Conservation (phyloP, 2,888 invertebrate genomes). For the Thelaira solivaga region DNA sequence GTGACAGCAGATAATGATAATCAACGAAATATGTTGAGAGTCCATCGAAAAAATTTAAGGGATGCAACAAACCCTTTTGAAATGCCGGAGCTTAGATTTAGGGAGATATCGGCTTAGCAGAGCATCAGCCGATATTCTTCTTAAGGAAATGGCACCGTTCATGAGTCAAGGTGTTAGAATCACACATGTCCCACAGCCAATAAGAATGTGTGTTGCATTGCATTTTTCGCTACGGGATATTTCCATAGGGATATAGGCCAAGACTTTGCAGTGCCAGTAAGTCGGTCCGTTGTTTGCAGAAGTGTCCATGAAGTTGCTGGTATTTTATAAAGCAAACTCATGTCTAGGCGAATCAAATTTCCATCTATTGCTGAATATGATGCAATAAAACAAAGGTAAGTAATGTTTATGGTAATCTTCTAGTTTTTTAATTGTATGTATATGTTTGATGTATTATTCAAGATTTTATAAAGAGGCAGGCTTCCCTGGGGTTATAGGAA, state of each 20-base stretch:
- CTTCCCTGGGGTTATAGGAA: neutral
- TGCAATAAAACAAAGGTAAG: slow-evolving; percentile 14
- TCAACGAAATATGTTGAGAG: neutral
- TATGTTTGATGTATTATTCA: neutral
- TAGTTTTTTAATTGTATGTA: neutral
- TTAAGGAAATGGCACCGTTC: neutral
- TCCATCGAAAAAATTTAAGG: neutral
- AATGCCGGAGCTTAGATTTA: slow-evolving; percentile 23
- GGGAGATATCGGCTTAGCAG: slow-evolving; percentile 11
- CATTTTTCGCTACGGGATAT: slow-evolving; percentile 17
- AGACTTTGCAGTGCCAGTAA: slow-evolving; percentile 17
- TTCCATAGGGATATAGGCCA: slow-evolving; percentile 32
- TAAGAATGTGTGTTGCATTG: slow-evolving; percentile 12
- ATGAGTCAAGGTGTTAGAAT: neutral
- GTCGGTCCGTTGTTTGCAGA: slow-evolving; percentile 1
- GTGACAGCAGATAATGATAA: neutral
- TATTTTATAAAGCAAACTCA: neutral
- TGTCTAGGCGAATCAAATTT: slow-evolving; percentile 9
- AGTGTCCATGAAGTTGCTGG: neutral
- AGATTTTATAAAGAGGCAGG: slow-evolving; percentile 20
- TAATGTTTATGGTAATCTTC: neutral
- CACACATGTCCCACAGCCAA: neutral
- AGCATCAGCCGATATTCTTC: neutral
- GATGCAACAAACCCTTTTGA: slow-evolving; percentile 10
- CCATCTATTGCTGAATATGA: slow-evolving; percentile 7